Base-by-base conservation (phyloP, 2,888 invertebrate species). In the Dicyrtomina minuta region DNA sequence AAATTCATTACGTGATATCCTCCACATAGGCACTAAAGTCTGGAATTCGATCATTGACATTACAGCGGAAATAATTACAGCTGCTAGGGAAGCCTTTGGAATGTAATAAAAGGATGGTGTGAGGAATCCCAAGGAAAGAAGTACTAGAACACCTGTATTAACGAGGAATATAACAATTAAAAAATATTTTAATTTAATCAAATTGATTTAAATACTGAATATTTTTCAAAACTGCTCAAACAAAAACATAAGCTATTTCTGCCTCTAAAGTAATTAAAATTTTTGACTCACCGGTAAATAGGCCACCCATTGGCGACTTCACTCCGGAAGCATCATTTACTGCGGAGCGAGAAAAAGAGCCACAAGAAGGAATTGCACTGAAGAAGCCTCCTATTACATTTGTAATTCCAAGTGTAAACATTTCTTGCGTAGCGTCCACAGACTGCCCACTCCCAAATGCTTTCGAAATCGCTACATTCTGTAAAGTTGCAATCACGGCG, bases 401-500 rank as follows among this genome's bases (percentile, higher is more conserved):
- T 80, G 91, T 89, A 66, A 91, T 80, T 12, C 92, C 92, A 66
- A 95, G 85, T 0, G 93, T 90, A 74, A 93, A 81, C 89, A 95
- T 92, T 85, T 96, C 96, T 33, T 68, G 68, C 4, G 68, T 68
- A 2, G 68, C 68, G 41, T 68, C 68, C 4, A 68, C 61, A 2
- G 68, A 68, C 86, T 86, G 85, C 64, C 88, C 90, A 72, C 84
- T 83, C 10, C 96, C 90, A 81, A 96, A 96, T 41, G 96, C 94
- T 83, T 96, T 96, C 4, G 95, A 95, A 75, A 96, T 96, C 8
- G 96, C 96, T 0, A 96, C 93, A 80, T 94, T 93, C 74, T 96
- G 96, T 56, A 96, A 84, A 0, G 96, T 91, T 0, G 91, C 93
- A 75, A 96, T 91, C 39, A 96, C 86, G 1, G 96, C 95, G 10